A percentile compares a stretch with the other conserved stretches of the same genome.
Evolutionary conservation across 2,888 invertebrate genomes (phyloP).

Genomic region (Drosophila dives): DNA sequence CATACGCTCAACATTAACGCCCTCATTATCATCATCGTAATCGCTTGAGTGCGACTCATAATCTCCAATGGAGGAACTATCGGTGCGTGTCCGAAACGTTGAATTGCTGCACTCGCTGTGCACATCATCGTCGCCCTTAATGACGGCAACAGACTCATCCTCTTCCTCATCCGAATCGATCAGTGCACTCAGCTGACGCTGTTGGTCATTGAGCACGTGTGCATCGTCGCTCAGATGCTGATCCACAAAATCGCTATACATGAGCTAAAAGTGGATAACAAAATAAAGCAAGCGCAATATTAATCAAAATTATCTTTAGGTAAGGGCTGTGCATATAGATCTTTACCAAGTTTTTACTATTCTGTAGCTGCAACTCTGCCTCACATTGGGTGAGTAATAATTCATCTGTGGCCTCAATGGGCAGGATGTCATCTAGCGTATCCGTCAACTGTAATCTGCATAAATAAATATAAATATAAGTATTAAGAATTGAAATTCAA

Average conservation of each 20-base stretch:
- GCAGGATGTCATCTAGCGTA: conserved; percentile 83
- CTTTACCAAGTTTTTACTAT: conserved; percentile 76
- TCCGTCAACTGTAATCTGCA: conserved; percentile 82
- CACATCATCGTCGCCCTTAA: conserved; percentile 55
- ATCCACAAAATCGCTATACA: conserved; percentile 77
- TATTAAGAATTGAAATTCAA: not conserved
- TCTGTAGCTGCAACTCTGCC: conserved; percentile 62
- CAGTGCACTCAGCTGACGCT: conserved; percentile 47
- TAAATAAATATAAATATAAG: conserved; percentile 4
- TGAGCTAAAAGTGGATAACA: conserved; percentile 62
- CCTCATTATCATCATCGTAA: conserved; percentile 79
- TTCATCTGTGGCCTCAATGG: conserved; percentile 79
- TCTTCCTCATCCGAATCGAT: conserved; percentile 48
- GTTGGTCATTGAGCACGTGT: conserved; percentile 69
- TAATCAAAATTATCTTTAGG: not conserved
- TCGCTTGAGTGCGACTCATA: conserved; percentile 85
- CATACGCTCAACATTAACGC: conserved; percentile 22
- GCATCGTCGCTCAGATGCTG: conserved; percentile 65
- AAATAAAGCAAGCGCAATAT: not conserved
- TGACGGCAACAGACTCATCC: conserved; percentile 19
- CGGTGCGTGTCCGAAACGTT: conserved; percentile 83
- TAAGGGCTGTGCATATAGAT: not conserved
- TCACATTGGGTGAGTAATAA: conserved; percentile 64
- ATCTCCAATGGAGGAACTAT: conserved; percentile 84
- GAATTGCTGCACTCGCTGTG: conserved; percentile 77